Evolutionary conservation across 2,888 invertebrate species (phyloP).

Genomic region (Eupithecia insigniata): DNA sequence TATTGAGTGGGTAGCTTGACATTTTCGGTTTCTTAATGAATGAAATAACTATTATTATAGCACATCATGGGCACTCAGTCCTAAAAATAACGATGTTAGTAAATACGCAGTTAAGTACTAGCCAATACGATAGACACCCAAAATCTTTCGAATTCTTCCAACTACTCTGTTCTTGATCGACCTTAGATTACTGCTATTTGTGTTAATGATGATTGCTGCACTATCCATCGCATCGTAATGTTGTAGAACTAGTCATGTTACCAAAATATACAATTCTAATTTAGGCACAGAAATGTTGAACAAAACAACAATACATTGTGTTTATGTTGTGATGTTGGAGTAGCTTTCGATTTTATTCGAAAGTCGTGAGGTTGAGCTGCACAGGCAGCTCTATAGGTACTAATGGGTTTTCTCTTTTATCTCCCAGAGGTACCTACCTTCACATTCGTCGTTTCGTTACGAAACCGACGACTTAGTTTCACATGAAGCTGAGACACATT

Average conservation of each 20-base stretch:
- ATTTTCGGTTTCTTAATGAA: not conserved
- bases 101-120: no score
- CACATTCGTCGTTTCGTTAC: no score
- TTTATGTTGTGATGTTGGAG: conserved; percentile 2
- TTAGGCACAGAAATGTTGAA: not conserved
- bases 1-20: not conserved
- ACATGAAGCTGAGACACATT: no score
- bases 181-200: not conserved
- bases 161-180: not conserved
- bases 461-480: no score
- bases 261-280: conserved; percentile 20
- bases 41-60: not conserved
- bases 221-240: conserved; percentile 3
- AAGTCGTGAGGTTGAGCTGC: not conserved
- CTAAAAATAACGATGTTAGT: not conserved
- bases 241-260: conserved; percentile 11
- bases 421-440: no score
- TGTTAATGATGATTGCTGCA: conserved; percentile 19
- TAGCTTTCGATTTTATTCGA: conserved; percentile 1
- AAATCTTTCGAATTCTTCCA: not conserved
- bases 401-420: no score
- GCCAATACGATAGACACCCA: not conserved
- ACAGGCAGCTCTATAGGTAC: not conserved
- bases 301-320: not conserved
- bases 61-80: not conserved